phyloP scores from a whole-genome alignment of 2,113 vertebrate genomes.

The Hydrochoerus hydrochaeris region DNA sequence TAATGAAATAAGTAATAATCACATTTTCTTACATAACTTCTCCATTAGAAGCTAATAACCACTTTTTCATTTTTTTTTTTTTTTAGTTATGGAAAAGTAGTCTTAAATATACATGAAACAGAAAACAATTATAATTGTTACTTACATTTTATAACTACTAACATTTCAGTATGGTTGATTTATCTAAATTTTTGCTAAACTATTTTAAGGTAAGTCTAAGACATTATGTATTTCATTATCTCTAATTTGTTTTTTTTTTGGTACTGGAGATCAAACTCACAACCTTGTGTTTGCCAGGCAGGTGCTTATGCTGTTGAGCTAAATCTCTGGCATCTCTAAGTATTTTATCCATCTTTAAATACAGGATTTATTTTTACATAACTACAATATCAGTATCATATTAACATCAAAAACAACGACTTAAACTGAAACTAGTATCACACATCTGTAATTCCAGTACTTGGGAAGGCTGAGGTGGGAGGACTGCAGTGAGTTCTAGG shows the following conservation, averaged over 20 bases:
- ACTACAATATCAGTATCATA: slow-evolving; percentile 1
- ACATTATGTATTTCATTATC: slow-evolving; percentile 19
- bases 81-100: slow-evolving; percentile 42
- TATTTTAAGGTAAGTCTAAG: slow-evolving; percentile 45
- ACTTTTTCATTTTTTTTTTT: slow-evolving; percentile 22
- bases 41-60: slow-evolving; percentile 11
- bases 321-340: not conserved
- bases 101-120: not conserved
- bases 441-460: not conserved
- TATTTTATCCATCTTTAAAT: slow-evolving; percentile 24
- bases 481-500: not conserved
- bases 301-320: no score
- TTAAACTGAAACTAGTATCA: not conserved
- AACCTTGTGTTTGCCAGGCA: no score
- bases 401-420: not conserved
- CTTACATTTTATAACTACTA: slow-evolving; percentile 20
- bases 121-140: not conserved
- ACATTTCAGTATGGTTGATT: slow-evolving; percentile 28
- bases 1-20: slow-evolving; percentile 13
- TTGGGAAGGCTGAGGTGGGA: not conserved
- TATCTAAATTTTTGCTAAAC: not conserved
- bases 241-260: not conserved
- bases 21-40: not conserved
- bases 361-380: not conserved
- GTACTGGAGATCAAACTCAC: no score